A percentile compares a stretch with the other conserved stretches of the same genome.
Evolutionary conservation across 2,797 vertebrate genomes (phyloP).

Genomic region (Ficedula albicollis): DNA sequence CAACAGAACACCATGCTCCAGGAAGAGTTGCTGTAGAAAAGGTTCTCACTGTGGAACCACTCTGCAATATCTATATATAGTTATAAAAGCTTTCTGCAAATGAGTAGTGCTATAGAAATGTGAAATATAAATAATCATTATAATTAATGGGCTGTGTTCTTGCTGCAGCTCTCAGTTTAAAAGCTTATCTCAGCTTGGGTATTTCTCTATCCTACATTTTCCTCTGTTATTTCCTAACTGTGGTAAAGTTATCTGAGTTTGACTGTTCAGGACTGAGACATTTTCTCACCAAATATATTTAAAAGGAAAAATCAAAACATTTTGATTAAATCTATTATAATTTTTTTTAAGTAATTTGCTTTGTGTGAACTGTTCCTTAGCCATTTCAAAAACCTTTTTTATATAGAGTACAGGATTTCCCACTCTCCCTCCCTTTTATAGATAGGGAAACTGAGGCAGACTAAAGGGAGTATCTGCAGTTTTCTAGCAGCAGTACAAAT

Average conservation of each 20-base stretch:
- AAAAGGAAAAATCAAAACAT: background rate
- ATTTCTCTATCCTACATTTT: background rate
- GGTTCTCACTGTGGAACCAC: background rate
- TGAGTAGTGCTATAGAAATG: conserved; percentile 4
- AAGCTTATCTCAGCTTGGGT: background rate
- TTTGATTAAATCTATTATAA: background rate
- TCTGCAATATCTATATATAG: background rate
- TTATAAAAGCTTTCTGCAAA: background rate
- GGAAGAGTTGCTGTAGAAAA: background rate
- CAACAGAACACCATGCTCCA: background rate
- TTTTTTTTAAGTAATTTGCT: background rate
- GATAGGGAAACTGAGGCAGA: background rate
- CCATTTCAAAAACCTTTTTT: background rate
- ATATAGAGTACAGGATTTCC: background rate
- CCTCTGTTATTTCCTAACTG: background rate
- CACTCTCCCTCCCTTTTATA: fast-evolving
- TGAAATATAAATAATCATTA: conserved; percentile 23
- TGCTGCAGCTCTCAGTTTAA: background rate
- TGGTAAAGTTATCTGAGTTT: background rate
- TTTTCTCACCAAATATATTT: background rate
- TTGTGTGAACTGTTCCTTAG: background rate
- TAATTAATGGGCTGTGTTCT: background rate
- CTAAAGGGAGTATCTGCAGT: background rate
- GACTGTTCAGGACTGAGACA: background rate
- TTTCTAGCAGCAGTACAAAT: background rate